A percentile compares a stretch with the other conserved stretches of the same genome.
Evolutionary conservation across 1,140 invertebrate species (phyloP).

Genomic region (Centruroides sculpturatus): DNA sequence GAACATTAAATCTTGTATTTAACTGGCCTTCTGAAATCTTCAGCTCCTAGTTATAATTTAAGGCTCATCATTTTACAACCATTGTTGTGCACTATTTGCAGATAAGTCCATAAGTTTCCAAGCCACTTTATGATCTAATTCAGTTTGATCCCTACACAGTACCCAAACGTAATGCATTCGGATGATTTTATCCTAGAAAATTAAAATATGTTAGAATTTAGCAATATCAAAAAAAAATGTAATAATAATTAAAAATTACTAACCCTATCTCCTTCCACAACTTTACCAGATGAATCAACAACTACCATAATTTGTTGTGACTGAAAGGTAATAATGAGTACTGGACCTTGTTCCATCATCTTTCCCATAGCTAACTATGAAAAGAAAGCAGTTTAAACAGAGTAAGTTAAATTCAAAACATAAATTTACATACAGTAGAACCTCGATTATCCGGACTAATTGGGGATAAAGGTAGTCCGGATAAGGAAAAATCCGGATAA

Average conservation of each 20-base stretch:
- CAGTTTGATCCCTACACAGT: slow-evolving; percentile 82
- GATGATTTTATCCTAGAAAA: slow-evolving; percentile 69
- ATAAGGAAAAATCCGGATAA: too few relatives aligned
- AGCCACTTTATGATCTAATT: slow-evolving; percentile 84
- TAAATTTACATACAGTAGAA: too few relatives aligned
- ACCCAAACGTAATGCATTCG: slow-evolving; percentile 95
- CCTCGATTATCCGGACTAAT: too few relatives aligned
- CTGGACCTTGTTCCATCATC: slow-evolving; percentile 98
- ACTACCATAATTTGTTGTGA: slow-evolving; percentile 93
- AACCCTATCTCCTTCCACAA: slow-evolving; percentile 84
- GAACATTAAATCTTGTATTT: too few relatives aligned
- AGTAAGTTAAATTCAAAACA: too few relatives aligned
- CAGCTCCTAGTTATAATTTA: background rate
- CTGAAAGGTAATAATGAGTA: slow-evolving; percentile 87
- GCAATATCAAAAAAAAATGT: background rate
- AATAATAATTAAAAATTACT: slow-evolving; percentile 11
- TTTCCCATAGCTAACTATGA: slow-evolving; percentile 76
- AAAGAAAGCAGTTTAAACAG: background rate
- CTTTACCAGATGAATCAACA: slow-evolving; percentile 59
- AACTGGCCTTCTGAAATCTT: too few relatives aligned
- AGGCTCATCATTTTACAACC: slow-evolving; percentile 6
- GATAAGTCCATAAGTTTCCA: slow-evolving; percentile 92
- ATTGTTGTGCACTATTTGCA: slow-evolving; percentile 73
- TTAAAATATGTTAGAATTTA: too few relatives aligned
- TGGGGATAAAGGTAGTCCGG: too few relatives aligned